Conservation (phyloP, 2,113 vertebrate species). For the Cottus gobio region DNA sequence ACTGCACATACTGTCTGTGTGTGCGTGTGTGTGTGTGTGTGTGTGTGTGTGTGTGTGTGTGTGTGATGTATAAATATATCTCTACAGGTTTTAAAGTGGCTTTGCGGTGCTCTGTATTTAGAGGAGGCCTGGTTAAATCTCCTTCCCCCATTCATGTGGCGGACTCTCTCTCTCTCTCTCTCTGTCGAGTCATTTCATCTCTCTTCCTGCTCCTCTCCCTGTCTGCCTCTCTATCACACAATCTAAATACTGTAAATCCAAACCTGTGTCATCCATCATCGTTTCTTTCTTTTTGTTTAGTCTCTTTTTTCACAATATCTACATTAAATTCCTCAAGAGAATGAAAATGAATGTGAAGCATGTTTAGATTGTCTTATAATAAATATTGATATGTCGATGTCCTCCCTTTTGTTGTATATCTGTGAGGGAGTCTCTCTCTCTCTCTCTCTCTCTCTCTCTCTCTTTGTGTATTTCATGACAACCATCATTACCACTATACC, state of each 20-base stretch:
- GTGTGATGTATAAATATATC: constrained; percentile 76
- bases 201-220: constrained; percentile 34
- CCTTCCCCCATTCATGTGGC: constrained; percentile 78
- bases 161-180: constrained; percentile 41
- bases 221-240: constrained; percentile 2
- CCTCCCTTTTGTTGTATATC: neutral
- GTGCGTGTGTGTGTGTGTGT: neutral
- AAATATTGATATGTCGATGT: neutral
- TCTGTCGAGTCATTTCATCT: constrained; percentile 54
- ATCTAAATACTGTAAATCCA: constrained; percentile 5
- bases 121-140: constrained; percentile 67
- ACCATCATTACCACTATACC: neutral
- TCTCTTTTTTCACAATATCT: neutral
- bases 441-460: neutral
- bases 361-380: neutral
- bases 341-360: neutral
- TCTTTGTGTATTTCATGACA: neutral
- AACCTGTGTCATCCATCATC: neutral
- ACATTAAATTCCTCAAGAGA: neutral
- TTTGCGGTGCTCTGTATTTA: constrained; percentile 81
- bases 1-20: constrained; percentile 19
- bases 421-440: neutral
- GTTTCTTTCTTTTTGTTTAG: neutral
- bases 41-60: constrained; percentile 52
- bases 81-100: constrained; percentile 81